Base-by-base conservation (phyloP, 2,888 invertebrate genomes). In the Xanthostigma xanthostigma region DNA sequence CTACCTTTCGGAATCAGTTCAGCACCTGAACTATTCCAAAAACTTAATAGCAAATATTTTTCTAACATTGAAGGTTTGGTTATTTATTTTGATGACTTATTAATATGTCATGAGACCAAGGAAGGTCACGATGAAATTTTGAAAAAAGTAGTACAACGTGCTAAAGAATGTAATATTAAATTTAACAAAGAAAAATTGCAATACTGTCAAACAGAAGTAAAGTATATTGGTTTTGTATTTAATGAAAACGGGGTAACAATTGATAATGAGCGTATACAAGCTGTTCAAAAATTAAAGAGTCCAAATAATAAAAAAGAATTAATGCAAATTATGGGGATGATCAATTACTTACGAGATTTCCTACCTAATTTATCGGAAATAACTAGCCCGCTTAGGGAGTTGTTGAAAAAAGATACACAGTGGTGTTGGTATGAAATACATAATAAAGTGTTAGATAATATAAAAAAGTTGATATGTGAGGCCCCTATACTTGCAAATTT, bases 61-160 rank as follows among this genome's bases (percentile, higher is more conserved):
- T 39, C 62, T 56, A 27, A 60, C 54, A 55, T 58, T 51, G 35
- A 44, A 41, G 45, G 61, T 50, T 55, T 64, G 43, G 9, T 57
- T 46, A 45, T 66, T 40, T 59, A 64, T 53, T 53, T 62, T 53
- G 55, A 66, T 55, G 53, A 62, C 55, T 50, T 63, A 49, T 36
- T 54, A 1, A 46, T 55, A 37, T 41, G 37, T 2, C 48, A 48
- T 9, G 41, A 45, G 14, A 50, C 37, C 27, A 37, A 45, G 36
- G 38, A 50, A 36, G 48, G 58, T 48, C 59, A 58, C 52, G 56
- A 59, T 50, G 6, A 49, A 43, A 58, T 53, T 36, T 46, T 60
- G 13, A 44, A 50, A 35, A 9, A 49, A 48, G 57, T 61, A 2
- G 36, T 62, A 42, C 47, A 57, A 8, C 50, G 54, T 41, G 58